Percentiles rank a stretch among this genome's conserved stretches.
These are phyloP conservation scores for Aelia acuminata DNA, from an alignment of 2,888 invertebrate genomes.

Conservation along the genomic window DNA sequence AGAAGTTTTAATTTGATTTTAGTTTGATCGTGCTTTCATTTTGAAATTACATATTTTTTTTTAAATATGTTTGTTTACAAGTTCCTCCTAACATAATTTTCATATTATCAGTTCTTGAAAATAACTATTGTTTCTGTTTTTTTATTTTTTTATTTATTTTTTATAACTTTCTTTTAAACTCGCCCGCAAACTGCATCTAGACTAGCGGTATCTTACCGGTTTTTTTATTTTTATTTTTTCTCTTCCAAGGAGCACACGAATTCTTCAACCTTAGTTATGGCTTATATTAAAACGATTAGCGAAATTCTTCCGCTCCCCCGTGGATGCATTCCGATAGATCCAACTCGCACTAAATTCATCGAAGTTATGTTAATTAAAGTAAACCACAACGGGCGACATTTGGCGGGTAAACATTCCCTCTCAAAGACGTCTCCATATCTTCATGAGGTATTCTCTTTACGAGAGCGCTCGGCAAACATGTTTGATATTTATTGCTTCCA, in stretches of 20 bases:
- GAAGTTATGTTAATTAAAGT: background rate
- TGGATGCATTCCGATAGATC: constrained; percentile 1
- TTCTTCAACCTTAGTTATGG: constrained; percentile 11
- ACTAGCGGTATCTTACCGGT: background rate
- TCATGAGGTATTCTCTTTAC: constrained; percentile 10
- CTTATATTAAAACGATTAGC: constrained; percentile 46
- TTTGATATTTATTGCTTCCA: background rate
- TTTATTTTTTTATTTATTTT: too few relatives aligned
- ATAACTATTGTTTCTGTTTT: background rate
- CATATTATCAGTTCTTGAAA: background rate
- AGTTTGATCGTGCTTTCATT: too few relatives aligned
- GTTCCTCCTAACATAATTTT: background rate
- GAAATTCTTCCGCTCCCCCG: background rate
- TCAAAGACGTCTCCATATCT: background rate
- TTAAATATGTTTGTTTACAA: too few relatives aligned
- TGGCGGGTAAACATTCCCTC: constrained; percentile 1
- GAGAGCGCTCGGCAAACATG: background rate
- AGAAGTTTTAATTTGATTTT: too few relatives aligned
- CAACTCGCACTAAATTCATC: constrained; percentile 36
- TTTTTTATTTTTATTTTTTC: background rate
- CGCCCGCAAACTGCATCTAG: constrained; percentile 32
- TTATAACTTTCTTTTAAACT: too few relatives aligned
- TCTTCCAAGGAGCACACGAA: background rate
- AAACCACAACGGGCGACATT: constrained; percentile 13
- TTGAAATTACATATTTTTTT: too few relatives aligned